Conservation (phyloP, 64 coral and sea anemone genomes). For the Montipora sp. region DNA sequence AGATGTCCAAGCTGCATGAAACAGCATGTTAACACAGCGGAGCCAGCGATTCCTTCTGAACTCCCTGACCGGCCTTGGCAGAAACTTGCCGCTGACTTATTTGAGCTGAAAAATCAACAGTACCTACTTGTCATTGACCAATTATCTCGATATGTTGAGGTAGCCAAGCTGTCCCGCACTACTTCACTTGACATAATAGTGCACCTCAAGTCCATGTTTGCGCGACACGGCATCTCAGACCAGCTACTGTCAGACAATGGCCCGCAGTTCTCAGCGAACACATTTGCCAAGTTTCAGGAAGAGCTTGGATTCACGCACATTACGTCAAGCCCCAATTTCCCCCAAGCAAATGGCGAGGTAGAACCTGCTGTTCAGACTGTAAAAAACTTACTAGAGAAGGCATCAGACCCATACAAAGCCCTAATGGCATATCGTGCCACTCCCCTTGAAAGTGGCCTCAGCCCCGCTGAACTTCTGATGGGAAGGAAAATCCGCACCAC, state of each 20-base stretch:
- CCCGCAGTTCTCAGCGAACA: background rate
- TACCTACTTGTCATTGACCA: conserved; percentile 42
- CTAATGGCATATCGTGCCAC: too few species aligned
- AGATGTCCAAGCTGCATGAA: conserved; percentile 13
- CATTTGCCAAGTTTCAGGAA: background rate
- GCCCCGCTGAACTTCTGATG: too few species aligned
- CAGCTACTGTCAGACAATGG: background rate
- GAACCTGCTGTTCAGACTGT: too few species aligned
- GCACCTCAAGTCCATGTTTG: background rate
- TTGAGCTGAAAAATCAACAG: background rate
- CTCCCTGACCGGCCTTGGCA: conserved; percentile 33
- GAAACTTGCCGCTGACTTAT: conserved; percentile 20
- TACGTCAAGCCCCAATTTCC: too few species aligned
- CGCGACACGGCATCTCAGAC: background rate
- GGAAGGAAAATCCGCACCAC: too few species aligned
- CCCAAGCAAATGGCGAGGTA: too few species aligned
- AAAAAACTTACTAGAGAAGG: too few species aligned
- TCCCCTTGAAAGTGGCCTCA: too few species aligned
- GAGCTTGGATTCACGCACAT: background rate
- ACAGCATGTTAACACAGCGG: background rate
- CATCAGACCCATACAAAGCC: too few species aligned
- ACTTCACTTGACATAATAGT: background rate
- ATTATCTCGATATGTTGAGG: conserved; percentile 23
- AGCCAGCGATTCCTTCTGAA: background rate
- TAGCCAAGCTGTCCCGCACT: conserved; percentile 23